Evolutionary conservation across 2,797 vertebrate genomes (phyloP), one percentile per base, ranked within the genome.

Genomic region (Tokudaia muenninki): DNA sequence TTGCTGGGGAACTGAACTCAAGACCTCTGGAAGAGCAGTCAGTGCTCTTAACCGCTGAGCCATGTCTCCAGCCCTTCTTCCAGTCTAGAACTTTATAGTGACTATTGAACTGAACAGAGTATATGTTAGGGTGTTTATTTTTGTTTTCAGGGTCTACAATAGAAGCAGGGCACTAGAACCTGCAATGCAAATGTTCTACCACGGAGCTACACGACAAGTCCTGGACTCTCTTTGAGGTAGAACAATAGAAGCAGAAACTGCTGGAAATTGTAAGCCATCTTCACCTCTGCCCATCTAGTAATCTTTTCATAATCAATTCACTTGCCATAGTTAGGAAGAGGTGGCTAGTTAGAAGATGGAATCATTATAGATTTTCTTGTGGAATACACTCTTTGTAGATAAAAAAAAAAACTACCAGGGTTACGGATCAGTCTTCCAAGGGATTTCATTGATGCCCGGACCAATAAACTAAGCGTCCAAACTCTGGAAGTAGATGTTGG

Each of bases 371-470:
- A 74, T 41, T 57, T 93, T 89, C 78, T 65, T 67, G 4, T 31
- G 50, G n/a, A 63, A 74, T 3, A 52, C 0, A 22, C 55, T 84
- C 88, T 21, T 10, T 26, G 7, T 3, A 24, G 75, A 94, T 61
- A 41, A 41, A 41, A 74, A 86, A 86, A 86, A 95, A 84, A 81
- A 31, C 11, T 37, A 57, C 29, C 31, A 12, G 31, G 50, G 6
- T 70, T 59, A 92, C 59, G 44, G 95, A 72, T 55, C 84, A 91
- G 75, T 70, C 92, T 88, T 95, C 59, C 22, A 86, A 83, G 44
- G 92, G n/a, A 47, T 86, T 86, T 93, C 34, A 52, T 57, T 72
- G 29, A 31, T 26, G 57, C 57, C 57, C 22, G 57, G 57, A 6
- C 47, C 57, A 67, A n/a, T 65, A 75, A 31, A 67, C 37, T 81